Evolutionary conservation across 2,113 vertebrate species (phyloP), one percentile per base, ranked within the genome.

Genomic region (Colaptes auratus): DNA sequence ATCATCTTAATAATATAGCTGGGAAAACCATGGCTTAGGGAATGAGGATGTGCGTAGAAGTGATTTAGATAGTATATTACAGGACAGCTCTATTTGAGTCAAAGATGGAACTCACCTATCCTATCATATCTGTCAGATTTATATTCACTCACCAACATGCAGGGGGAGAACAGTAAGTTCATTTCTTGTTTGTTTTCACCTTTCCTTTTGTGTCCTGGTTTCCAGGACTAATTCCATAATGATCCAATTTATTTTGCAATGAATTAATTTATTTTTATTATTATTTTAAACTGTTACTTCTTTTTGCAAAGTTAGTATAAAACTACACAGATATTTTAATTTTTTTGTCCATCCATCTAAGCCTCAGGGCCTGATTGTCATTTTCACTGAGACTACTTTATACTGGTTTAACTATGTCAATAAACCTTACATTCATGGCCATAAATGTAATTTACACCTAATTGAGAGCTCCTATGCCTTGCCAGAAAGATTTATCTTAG

Each of bases 381-480:
- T 96, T 95, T 96, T 96, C 92, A 82, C 85, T 70, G 72, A 92
- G 79, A 82, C 88, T 92, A 77, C 90, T 94, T 95, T 94, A 92
- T 95, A 93, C 73, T 64, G 76, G 76, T 96, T 73, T 93, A 95
- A 94, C 92, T 83, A 93, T 92, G 93, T 92, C 92, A 94, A 96
- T 95, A 90, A 96, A 96, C 90, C 83, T 94, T 90, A 90, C 58
- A 94, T 88, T 95, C 89, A 93, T 67, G 73, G 86, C 39, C 65
- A 82, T 96, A 95, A 96, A 96, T 84, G 59, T 92, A 95, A 95
- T 95, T 93, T 96, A 94, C 86, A 92, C 90, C 77, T 94, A 88
- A 83, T 93, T 94, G 80, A 95, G 66, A 81, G 71, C 44, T 90
- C 31, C 76, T 88, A 35, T 84, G 58, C 53, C 46, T 80, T 92